A percentile compares a stretch with the other conserved stretches of the same genome.
Evolutionary conservation across 2,888 invertebrate species (phyloP).

Genomic region (Pediacus dermestoides): DNA sequence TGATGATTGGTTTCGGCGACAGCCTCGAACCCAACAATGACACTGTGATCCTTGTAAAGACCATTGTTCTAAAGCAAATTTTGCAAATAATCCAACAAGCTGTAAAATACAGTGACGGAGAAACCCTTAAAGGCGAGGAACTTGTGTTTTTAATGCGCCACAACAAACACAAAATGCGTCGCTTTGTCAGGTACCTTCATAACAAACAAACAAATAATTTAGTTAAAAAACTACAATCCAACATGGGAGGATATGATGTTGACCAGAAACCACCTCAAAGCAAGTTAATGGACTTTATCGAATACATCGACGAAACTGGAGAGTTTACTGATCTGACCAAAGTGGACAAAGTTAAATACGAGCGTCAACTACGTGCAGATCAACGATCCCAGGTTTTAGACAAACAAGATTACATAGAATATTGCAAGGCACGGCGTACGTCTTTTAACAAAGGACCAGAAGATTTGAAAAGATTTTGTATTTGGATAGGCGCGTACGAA

Average conservation of each 20-base stretch:
- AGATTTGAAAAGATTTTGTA: slow-evolving; percentile 53
- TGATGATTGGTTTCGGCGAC: slow-evolving; percentile 95
- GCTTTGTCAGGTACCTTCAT: slow-evolving; percentile 70
- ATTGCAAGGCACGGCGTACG: slow-evolving; percentile 71
- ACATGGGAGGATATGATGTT: slow-evolving; percentile 50
- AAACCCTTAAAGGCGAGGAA: slow-evolving; percentile 55
- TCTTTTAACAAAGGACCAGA: slow-evolving; percentile 56
- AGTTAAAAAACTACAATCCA: slow-evolving; percentile 40
- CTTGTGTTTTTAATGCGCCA: slow-evolving; percentile 76
- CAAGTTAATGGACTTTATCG: slow-evolving; percentile 53
- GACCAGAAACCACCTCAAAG: slow-evolving; percentile 52
- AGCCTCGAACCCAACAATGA: slow-evolving; percentile 76
- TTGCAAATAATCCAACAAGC: slow-evolving; percentile 74
- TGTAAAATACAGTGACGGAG: slow-evolving; percentile 60
- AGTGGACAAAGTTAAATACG: slow-evolving; percentile 57
- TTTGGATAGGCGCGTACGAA: slow-evolving; percentile 61
- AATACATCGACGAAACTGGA: slow-evolving; percentile 56
- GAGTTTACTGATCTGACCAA: slow-evolving; percentile 54
- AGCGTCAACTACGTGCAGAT: slow-evolving; percentile 61
- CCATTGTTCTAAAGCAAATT: slow-evolving; percentile 78
- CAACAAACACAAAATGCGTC: slow-evolving; percentile 71
- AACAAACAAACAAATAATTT: slow-evolving; percentile 54
- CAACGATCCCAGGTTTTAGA: slow-evolving; percentile 57
- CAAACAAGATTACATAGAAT: slow-evolving; percentile 68
- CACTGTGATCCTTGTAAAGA: slow-evolving; percentile 80